Evolutionary conservation across 1,140 invertebrate species (phyloP).

Genomic region (Diprion similis): DNA sequence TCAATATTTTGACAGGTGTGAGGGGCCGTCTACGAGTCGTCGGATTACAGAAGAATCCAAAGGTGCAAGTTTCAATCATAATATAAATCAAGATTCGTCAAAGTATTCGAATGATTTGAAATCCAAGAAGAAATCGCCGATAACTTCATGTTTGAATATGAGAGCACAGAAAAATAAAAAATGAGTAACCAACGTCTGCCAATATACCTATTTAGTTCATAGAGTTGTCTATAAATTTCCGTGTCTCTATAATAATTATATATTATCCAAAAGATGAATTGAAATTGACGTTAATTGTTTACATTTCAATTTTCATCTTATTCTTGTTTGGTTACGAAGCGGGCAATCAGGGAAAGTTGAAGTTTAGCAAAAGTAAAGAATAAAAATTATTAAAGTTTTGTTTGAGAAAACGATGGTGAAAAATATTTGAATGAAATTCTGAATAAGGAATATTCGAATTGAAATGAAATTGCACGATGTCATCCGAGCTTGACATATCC

Average conservation of each 20-base stretch:
- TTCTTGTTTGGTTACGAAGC: background rate
- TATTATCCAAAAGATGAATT: background rate
- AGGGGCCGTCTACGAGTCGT: constrained; percentile 58
- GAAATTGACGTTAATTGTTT: background rate
- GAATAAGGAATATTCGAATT: background rate
- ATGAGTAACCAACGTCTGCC: constrained; percentile 1
- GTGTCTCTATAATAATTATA: background rate
- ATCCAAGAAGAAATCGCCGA: background rate
- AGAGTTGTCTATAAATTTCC: background rate
- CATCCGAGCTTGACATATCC: background rate
- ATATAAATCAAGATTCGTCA: constrained; percentile 1
- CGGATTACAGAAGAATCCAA: constrained; percentile 48
- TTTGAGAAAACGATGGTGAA: background rate
- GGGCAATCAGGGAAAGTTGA: background rate
- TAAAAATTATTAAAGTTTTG: background rate
- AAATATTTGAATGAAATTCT: background rate
- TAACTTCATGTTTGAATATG: background rate
- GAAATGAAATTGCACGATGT: background rate
- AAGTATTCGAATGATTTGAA: constrained; percentile 1
- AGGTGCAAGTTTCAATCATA: constrained; percentile 26
- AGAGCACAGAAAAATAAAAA: constrained; percentile 3
- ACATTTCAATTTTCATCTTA: background rate
- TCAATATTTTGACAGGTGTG: constrained; percentile 46
- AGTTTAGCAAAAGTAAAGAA: background rate
- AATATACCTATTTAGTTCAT: background rate